Evolutionary conservation across 1,140 invertebrate species (phyloP).

Genomic region (Trichonephila inaurata): DNA sequence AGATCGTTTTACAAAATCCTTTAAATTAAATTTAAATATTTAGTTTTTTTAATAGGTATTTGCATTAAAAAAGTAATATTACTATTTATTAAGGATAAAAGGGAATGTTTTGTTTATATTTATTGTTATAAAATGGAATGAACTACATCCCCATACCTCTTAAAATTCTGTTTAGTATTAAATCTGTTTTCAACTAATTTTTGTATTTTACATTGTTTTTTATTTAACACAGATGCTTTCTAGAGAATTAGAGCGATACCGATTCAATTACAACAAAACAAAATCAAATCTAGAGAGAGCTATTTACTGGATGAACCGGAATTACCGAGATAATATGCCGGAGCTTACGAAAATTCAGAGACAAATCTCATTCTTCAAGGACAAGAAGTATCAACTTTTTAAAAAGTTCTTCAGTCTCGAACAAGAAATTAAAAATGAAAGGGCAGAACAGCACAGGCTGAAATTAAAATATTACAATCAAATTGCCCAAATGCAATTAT

Average conservation of each 20-base stretch:
- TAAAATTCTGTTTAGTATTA: no score
- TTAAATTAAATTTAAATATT: no score
- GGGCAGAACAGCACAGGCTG: not conserved
- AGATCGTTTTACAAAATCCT: no score
- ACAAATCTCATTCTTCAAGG: not conserved
- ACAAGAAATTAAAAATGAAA: conserved; percentile 17
- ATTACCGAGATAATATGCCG: conserved; percentile 68
- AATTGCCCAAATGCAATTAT: not conserved
- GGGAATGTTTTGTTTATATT: no score
- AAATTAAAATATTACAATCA: not conserved
- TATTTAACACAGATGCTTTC: conserved; percentile 49
- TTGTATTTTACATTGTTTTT: not conserved
- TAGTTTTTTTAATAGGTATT: no score
- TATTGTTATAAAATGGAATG: no score
- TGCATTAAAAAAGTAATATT: no score
- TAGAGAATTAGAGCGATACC: conserved; percentile 50
- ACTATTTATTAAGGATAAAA: no score
- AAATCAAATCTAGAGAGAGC: conserved; percentile 54
- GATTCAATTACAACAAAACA: conserved; percentile 50
- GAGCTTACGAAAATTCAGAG: conserved; percentile 50
- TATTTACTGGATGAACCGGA: conserved; percentile 59
- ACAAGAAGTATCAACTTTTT: not conserved
- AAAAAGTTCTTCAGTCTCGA: not conserved
- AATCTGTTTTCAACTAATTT: no score
- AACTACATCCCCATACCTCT: no score